Conservation (phyloP, 2,888 invertebrate genomes). For the Diaphora mendica region DNA sequence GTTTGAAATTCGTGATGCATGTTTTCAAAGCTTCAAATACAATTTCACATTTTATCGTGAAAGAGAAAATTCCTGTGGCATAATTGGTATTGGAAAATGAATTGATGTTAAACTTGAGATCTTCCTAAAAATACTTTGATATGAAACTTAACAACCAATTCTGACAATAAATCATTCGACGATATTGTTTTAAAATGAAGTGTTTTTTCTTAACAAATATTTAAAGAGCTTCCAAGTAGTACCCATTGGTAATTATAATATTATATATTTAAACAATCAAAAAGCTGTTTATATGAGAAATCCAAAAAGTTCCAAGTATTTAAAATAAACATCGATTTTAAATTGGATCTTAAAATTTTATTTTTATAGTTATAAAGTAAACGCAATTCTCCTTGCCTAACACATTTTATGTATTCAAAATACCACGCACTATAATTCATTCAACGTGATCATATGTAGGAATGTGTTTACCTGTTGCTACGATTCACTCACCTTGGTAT, state of each 20-base stretch:
- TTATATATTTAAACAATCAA: too few relatives aligned
- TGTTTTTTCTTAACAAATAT: background rate
- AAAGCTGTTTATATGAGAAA: too few relatives aligned
- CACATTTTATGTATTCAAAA: constrained; percentile 1
- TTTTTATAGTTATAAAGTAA: constrained; percentile 7
- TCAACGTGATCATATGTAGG: constrained; percentile 29
- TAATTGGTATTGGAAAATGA: background rate
- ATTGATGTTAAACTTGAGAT: background rate
- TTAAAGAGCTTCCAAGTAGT: too few relatives aligned
- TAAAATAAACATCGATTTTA: background rate
- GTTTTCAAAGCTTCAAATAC: background rate
- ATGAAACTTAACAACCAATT: background rate
- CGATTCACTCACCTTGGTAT: constrained; percentile 88
- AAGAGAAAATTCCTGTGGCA: background rate
- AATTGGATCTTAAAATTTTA: constrained; percentile 2
- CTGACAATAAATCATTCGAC: background rate
- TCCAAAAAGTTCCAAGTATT: background rate
- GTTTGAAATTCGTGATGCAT: background rate
- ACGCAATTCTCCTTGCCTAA: background rate
- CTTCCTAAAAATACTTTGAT: background rate
- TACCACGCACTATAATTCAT: constrained; percentile 27
- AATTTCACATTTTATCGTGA: background rate
- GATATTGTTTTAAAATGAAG: background rate
- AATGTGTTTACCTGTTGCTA: constrained; percentile 32
- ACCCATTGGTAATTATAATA: too few relatives aligned